Conservation (phyloP, 23 tunicate species). For the Aplidium turbinatum region DNA sequence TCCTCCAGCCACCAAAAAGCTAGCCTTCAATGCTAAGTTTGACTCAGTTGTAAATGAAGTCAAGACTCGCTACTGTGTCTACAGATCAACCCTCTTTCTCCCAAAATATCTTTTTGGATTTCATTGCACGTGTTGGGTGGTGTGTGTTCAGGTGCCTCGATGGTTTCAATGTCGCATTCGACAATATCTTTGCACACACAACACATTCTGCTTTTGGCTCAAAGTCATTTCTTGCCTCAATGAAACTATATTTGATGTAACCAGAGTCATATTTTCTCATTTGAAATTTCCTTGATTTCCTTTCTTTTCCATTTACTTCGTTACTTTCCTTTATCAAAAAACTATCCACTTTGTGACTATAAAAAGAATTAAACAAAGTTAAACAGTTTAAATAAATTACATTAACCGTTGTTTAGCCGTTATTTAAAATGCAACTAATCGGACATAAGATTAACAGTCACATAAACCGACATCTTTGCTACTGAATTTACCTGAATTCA, state of each 20-base stretch:
- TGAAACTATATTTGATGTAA: too few species aligned
- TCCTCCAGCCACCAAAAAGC: slow-evolving; percentile 16
- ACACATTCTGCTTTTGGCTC: slow-evolving; percentile 5
- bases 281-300: not conserved
- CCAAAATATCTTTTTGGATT: slow-evolving; percentile 21
- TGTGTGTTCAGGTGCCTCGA: slow-evolving; percentile 19
- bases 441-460: slow-evolving; percentile 1
- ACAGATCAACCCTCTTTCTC: slow-evolving; percentile 19
- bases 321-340: not conserved
- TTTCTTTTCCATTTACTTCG: too few species aligned
- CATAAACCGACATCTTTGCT: not conserved
- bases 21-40: slow-evolving; percentile 33
- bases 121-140: slow-evolving; percentile 17
- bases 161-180: slow-evolving; percentile 28
- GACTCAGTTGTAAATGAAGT: slow-evolving; percentile 38
- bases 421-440: not conserved
- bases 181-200: slow-evolving; percentile 4
- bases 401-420: not conserved
- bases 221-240: not conserved
- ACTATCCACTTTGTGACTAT: not conserved
- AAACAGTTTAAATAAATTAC: not conserved
- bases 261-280: not conserved
- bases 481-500: not conserved
- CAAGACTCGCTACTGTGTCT: slow-evolving; percentile 20
- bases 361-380: not conserved